Conservation (phyloP, 2,888 invertebrate species). For the Ornithoptera alexandrae region DNA sequence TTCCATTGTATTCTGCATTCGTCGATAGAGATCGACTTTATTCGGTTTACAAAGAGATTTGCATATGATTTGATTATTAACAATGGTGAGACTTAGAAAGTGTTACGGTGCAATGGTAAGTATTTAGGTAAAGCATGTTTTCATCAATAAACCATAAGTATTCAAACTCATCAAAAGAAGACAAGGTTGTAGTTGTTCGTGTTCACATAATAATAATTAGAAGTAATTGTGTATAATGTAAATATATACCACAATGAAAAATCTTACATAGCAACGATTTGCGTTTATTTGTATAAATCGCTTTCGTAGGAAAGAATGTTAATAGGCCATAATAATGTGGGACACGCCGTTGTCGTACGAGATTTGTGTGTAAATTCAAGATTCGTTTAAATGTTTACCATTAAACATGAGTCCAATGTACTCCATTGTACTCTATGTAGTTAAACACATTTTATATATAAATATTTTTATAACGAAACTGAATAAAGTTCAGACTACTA, state of each 20-base stretch:
- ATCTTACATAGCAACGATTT: not conserved
- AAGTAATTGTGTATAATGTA: not conserved
- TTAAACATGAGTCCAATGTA: constrained; percentile 3
- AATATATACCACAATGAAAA: not conserved
- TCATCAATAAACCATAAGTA: not conserved
- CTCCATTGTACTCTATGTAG: not conserved
- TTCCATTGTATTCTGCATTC: constrained; percentile 53
- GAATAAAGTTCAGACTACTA: not conserved
- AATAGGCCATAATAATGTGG: constrained; percentile 52
- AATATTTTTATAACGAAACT: not conserved
- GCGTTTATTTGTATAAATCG: constrained; percentile 34
- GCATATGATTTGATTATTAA: constrained; percentile 42
- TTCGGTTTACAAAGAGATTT: constrained; percentile 48
- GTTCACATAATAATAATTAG: constrained; percentile 6
- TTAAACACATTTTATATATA: not conserved
- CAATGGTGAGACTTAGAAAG: constrained; percentile 34
- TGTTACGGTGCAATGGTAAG: constrained; percentile 28
- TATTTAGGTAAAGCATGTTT: constrained; percentile 26
- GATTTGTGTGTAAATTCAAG: constrained; percentile 35
- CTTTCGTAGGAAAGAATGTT: constrained; percentile 52
- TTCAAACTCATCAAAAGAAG: not conserved
- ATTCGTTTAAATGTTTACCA: constrained; percentile 17
- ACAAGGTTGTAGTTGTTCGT: constrained; percentile 7
- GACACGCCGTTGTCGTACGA: constrained; percentile 47
- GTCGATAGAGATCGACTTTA: constrained; percentile 52